Evolutionary conservation across 2,113 vertebrate species (phyloP).

Genomic region (Spilogale gracilis): DNA sequence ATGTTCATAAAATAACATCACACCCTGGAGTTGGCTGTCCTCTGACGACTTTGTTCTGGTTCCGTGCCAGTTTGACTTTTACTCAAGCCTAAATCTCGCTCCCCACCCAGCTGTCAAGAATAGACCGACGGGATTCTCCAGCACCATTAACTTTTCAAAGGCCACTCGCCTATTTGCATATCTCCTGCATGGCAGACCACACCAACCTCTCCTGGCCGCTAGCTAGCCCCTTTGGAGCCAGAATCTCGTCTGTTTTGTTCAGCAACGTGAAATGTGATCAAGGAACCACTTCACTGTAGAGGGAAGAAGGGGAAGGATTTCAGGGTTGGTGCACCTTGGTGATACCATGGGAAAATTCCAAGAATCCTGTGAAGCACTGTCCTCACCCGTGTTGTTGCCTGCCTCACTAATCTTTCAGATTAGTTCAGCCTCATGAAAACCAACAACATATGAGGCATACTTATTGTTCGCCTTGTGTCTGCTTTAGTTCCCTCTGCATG

Average conservation of each 20-base stretch:
- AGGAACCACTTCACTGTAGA: neutral
- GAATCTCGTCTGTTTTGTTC: constrained; percentile 33
- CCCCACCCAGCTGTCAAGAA: constrained; percentile 12
- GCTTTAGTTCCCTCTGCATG: neutral
- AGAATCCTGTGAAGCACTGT: constrained; percentile 20
- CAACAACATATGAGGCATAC: neutral
- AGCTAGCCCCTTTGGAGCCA: neutral
- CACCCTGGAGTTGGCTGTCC: neutral
- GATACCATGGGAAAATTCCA: constrained; percentile 48
- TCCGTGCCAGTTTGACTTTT: constrained; percentile 46
- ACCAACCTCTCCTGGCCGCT: neutral
- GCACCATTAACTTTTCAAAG: constrained; percentile 40
- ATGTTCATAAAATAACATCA: neutral
- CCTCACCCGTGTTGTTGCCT: neutral
- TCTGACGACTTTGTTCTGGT: neutral
- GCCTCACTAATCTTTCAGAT: constrained; percentile 25
- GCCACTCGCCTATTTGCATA: neutral
- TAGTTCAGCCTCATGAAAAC: constrained; percentile 57
- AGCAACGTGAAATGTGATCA: constrained; percentile 24
- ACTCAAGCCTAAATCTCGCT: neutral
- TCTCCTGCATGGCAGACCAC: neutral
- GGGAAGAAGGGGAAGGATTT: constrained; percentile 4
- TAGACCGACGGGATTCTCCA: neutral
- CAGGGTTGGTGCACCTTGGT: neutral
- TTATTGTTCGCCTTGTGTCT: neutral